Base-by-base conservation (phyloP, 30 jellyfish, hydroid and myxozoan species). In the Turritopsis dohrnii region DNA sequence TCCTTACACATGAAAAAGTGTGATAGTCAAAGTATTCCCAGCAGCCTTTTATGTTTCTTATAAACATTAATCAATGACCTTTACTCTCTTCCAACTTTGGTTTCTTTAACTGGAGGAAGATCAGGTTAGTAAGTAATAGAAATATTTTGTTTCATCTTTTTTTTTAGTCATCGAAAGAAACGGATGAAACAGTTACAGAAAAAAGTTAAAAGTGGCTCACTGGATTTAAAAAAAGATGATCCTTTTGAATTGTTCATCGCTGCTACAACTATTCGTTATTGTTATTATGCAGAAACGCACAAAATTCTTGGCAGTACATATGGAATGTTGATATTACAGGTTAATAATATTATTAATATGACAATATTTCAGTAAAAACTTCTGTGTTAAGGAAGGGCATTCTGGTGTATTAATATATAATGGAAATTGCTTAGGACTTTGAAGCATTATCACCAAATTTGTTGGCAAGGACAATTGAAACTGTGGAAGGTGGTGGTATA, bases 401-500 rank as follows among this genome's bases (percentile, higher is more conserved):
- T n/a, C n/a, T n/a, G n/a, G 60, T 41, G 60, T 41, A 41, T 3
- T 41, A 13, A 5, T 41, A 41, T 41, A 41, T 41, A 41, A 41
- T n/a, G n/a, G n/a, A n/a, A n/a, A n/a, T 41, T 41, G 60, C 13
- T 41, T 65, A 94, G 99, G 99, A 94, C 75, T 94, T 94, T 94
- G 99, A 94, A 72, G 99, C 97, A 82, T 52, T 94, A 53, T 86
- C 99, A 41, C 99, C 99, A 29, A 94, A 94, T 81, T 71, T 94
- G 54, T 80, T 94, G 17, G 99, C 99, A 73, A 88, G 99, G 69
- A 95, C 99, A 18, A 85, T 95, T 17, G 99, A 95, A 82, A 95
- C 99, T 53, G 95, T 95, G 26, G 99, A 95, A 52, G 99, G 99
- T 52, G 99, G 99, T 24, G 99, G 99, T 8, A 79, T 83, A 23